A percentile compares a stretch with the other conserved stretches of the same genome.
Evolutionary conservation across 2,797 vertebrate species (phyloP).

Genomic region (Coranthus polyacanthus): DNA sequence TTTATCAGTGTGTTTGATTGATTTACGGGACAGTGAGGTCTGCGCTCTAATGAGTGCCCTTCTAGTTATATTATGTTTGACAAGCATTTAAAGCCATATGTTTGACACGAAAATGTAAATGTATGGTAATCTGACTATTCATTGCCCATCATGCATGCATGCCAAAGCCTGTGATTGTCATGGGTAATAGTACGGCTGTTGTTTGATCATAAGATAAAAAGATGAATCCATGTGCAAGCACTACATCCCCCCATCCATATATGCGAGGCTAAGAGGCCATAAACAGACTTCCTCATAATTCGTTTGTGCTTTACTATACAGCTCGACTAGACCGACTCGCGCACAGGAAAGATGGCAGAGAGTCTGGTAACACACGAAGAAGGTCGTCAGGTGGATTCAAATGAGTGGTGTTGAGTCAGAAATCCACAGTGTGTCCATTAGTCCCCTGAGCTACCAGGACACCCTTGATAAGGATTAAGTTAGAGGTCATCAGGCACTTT

Average conservation of each 20-base stretch:
- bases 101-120: constrained; percentile 63
- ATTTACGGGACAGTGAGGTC: no score
- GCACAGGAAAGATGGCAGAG: constrained; percentile 1
- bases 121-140: constrained; percentile 66
- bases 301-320: constrained; percentile 33
- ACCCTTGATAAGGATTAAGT: constrained; percentile 50
- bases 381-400: constrained; percentile 36
- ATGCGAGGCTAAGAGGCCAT: constrained; percentile 18
- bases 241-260: constrained; percentile 19
- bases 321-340: constrained; percentile 4
- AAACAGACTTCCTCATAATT: constrained; percentile 22
- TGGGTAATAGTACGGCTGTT: constrained; percentile 36
- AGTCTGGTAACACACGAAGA: constrained; percentile 10
- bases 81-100: constrained; percentile 63
- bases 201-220: constrained; percentile 49
- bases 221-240: constrained; percentile 17
- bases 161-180: constrained; percentile 46
- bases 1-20: no score
- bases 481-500: constrained; percentile 59
- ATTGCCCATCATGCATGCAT: constrained; percentile 40
- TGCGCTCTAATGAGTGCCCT: no score
- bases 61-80: constrained; percentile 68
- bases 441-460: constrained; percentile 31
- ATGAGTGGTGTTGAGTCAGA: constrained; percentile 31
- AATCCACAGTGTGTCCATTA: constrained; percentile 34